Evolutionary conservation across 1,140 invertebrate genomes (phyloP).

Genomic region (Dufourea novaeangliae): DNA sequence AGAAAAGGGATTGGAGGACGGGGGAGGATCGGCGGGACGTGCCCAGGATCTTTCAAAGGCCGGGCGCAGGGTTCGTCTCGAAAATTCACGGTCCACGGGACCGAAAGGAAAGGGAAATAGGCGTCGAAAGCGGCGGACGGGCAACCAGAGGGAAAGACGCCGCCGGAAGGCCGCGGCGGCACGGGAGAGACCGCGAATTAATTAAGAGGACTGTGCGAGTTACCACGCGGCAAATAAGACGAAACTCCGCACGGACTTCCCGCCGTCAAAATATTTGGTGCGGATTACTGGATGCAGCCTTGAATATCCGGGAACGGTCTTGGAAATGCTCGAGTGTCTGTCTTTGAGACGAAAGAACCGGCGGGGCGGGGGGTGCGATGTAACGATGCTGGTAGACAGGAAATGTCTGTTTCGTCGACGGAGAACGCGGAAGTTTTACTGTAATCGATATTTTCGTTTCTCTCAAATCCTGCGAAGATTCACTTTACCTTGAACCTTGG

Average conservation of each 20-base stretch:
- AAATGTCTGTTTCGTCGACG: too few species aligned
- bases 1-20: background rate
- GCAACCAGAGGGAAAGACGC: background rate
- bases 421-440: too few species aligned
- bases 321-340: background rate
- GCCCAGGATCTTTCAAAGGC: constrained; percentile 14
- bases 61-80: background rate
- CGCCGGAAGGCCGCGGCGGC: too few species aligned
- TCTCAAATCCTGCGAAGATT: too few species aligned
- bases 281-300: constrained; percentile 18
- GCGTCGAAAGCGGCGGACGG: background rate
- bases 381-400: too few species aligned
- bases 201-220: constrained; percentile 73
- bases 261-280: constrained; percentile 32
- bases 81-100: constrained; percentile 31
- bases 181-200: constrained; percentile 70
- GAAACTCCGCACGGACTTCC: constrained; percentile 4
- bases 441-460: too few species aligned
- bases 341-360: background rate
- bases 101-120: constrained; percentile 18
- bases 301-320: background rate
- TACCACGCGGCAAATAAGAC: constrained; percentile 62
- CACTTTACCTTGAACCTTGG: too few species aligned
- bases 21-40: background rate
- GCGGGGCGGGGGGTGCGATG: too few species aligned